phyloP scores from a whole-genome alignment of 64 coral and sea anemone species.

The Porites lutea region DNA sequence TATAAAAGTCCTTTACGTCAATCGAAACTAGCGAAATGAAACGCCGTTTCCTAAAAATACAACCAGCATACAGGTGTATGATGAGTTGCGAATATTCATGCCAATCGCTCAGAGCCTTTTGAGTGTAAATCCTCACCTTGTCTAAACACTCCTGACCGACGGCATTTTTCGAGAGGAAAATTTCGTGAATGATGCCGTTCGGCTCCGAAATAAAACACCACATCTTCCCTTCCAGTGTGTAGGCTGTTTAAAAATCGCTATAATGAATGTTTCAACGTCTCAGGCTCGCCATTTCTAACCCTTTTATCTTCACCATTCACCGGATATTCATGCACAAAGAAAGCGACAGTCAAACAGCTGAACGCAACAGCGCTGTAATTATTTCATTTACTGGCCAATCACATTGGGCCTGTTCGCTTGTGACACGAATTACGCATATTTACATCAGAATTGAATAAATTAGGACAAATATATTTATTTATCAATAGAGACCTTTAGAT shows the following conservation, averaged over 20 bases:
- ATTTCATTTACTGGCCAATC: conserved; percentile 66
- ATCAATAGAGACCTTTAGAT: background rate
- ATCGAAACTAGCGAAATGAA: background rate
- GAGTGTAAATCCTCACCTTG: conserved; percentile 77
- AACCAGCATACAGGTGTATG: background rate
- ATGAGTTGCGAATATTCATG: conserved; percentile 42
- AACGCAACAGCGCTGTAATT: conserved; percentile 68
- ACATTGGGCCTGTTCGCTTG: background rate
- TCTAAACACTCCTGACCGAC: conserved; percentile 98
- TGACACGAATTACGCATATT: background rate
- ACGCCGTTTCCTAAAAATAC: background rate
- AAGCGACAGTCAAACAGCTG: conserved; percentile 62
- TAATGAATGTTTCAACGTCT: conserved; percentile 16
- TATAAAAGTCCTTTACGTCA: background rate
- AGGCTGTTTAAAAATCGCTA: background rate
- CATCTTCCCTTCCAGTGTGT: conserved; percentile 43
- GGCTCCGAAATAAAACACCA: conserved; percentile 99
- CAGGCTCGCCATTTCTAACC: background rate
- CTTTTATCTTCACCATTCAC: conserved; percentile 40
- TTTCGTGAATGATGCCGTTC: conserved; percentile 98
- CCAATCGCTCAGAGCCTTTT: background rate
- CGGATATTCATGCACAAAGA: conserved; percentile 48
- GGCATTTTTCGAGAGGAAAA: conserved; percentile 88
- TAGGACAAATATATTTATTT: conserved; percentile 5
- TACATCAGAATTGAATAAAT: conserved; percentile 29